Evolutionary conservation across 37 sponge, comb jelly and placozoan species (phyloP).

Genomic region (Tethya wilhelma): DNA sequence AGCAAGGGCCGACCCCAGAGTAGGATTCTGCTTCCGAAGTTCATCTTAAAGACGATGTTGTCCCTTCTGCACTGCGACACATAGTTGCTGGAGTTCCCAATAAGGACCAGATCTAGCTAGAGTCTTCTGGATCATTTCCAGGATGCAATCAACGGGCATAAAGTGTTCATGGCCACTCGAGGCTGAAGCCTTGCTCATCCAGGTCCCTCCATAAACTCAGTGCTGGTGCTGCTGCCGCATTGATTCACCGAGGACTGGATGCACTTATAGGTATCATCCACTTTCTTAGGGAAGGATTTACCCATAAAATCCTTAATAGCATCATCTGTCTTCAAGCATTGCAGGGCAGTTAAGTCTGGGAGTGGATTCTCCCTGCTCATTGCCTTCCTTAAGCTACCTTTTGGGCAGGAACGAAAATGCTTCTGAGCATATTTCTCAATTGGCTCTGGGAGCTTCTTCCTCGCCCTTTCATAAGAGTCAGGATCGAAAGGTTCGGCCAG

Average conservation of each 20-base stretch:
- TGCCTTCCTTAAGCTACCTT: no score
- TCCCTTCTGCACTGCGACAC: background rate
- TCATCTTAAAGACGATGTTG: background rate
- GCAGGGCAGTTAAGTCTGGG: no score
- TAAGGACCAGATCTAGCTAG: slow-evolving; percentile 12
- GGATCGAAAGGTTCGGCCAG: slow-evolving; percentile 16
- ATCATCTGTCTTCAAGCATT: no score
- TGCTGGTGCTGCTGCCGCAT: background rate
- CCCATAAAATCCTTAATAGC: no score
- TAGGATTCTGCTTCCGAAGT: background rate
- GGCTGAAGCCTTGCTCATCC: slow-evolving; percentile 2
- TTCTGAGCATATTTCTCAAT: background rate
- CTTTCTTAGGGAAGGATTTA: slow-evolving; percentile 8
- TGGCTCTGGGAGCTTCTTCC: no score
- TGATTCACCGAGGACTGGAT: slow-evolving; percentile 3
- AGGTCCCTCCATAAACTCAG: slow-evolving; percentile 1
- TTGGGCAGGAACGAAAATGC: background rate
- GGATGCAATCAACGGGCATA: slow-evolving; percentile 12
- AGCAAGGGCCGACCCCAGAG: background rate
- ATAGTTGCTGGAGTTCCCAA: slow-evolving; percentile 19
- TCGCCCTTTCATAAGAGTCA: background rate
- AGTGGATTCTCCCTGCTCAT: no score
- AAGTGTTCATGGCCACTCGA: background rate
- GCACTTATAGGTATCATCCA: background rate
- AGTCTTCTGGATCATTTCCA: slow-evolving; percentile 7